These are phyloP conservation scores for Indicator maculatus DNA, from an alignment of 2,113 vertebrate genomes.

Conservation along the genomic window DNA sequence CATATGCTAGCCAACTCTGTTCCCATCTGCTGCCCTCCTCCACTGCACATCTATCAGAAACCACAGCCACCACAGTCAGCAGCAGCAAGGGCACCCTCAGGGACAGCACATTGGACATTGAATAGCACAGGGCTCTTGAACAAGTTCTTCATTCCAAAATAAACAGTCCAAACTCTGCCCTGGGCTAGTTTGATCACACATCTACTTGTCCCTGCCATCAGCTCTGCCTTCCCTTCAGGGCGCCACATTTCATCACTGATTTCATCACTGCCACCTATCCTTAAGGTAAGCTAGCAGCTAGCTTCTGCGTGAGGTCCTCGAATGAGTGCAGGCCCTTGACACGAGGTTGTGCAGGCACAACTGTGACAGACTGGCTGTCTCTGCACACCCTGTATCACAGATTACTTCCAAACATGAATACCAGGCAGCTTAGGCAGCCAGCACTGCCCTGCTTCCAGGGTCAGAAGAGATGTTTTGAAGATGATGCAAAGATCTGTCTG, in stretches of 20 bases:
- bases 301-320: not conserved
- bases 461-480: not conserved
- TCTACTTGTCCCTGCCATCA: not conserved
- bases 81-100: not conserved
- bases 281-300: not conserved
- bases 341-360: not conserved
- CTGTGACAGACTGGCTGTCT: not conserved
- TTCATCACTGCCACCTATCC: not conserved
- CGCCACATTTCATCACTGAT: not conserved
- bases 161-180: not conserved
- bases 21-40: not conserved
- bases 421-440: not conserved
- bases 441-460: not conserved
- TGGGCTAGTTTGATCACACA: not conserved
- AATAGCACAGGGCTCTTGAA: not conserved
- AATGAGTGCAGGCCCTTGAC: rapidly evolving
- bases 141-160: not conserved
- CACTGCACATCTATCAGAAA: not conserved
- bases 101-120: not conserved
- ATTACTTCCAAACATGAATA: not conserved
- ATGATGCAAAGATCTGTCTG: not conserved
- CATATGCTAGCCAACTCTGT: rapidly evolving
- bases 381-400: rapidly evolving
- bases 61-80: not conserved
- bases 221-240: not conserved